phyloP scores from a whole-genome alignment of 2,888 invertebrate genomes.

The Sminthurides aquaticus region DNA sequence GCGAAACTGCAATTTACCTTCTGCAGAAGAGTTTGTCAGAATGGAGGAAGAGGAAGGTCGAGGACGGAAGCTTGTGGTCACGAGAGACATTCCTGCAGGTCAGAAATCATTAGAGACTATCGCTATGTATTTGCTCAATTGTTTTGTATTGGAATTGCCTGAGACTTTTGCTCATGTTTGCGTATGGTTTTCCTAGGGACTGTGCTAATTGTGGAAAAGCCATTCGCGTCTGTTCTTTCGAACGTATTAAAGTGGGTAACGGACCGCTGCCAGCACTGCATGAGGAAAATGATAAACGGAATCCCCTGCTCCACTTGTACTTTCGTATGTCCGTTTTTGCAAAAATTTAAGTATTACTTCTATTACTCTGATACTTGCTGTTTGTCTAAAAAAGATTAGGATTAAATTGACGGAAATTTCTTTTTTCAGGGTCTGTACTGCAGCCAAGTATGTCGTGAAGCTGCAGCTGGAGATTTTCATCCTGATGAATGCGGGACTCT shows the following conservation, averaged over 20 bases:
- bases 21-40: slow-evolving; percentile 33
- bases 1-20: slow-evolving; percentile 23
- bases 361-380: neutral
- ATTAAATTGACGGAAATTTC: slow-evolving; percentile 34
- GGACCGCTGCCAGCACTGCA: slow-evolving; percentile 35
- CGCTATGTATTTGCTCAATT: too few relatives aligned
- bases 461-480: slow-evolving; percentile 31
- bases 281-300: slow-evolving; percentile 23
- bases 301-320: slow-evolving; percentile 34
- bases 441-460: slow-evolving; percentile 20
- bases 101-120: slow-evolving; percentile 1
- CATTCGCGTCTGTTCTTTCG: slow-evolving; percentile 32
- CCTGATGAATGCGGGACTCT: slow-evolving; percentile 33
- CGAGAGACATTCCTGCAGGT: slow-evolving; percentile 39
- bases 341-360: neutral
- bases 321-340: slow-evolving; percentile 29
- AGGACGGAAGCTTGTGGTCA: slow-evolving; percentile 32
- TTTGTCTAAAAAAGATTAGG: slow-evolving; percentile 28
- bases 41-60: slow-evolving; percentile 22
- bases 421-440: neutral
- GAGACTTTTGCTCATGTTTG: neutral
- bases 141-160: too few relatives aligned
- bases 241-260: slow-evolving; percentile 33
- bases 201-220: slow-evolving; percentile 34
- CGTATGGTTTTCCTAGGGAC: slow-evolving; percentile 22